phyloP scores from a whole-genome alignment of 2,888 invertebrate genomes.

The Chydorus sphaericus region DNA sequence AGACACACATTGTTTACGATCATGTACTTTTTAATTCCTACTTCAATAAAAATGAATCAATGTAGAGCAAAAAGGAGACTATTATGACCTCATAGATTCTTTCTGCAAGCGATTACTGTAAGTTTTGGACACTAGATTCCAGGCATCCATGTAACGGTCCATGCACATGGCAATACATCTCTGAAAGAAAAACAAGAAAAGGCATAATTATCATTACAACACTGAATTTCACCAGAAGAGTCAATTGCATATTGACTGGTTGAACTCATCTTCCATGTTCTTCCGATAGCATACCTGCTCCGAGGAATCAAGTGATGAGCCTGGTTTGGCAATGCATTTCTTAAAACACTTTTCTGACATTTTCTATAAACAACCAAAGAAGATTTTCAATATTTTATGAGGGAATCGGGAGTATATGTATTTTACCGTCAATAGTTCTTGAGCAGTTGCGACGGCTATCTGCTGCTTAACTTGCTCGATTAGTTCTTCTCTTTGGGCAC shows the following conservation, averaged over 20 bases:
- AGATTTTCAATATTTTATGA: too few relatives aligned
- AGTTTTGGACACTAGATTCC: conserved; percentile 80
- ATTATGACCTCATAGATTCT: conserved; percentile 35
- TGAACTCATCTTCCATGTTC: too few relatives aligned
- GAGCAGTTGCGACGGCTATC: conserved; percentile 83
- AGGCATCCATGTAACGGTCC: conserved; percentile 95
- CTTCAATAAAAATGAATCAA: too few relatives aligned
- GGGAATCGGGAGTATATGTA: not conserved
- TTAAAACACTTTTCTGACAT: conserved; percentile 95
- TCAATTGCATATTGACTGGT: too few relatives aligned
- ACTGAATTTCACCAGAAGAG: too few relatives aligned
- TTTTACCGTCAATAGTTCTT: conserved; percentile 69
- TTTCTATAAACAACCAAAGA: conserved; percentile 46
- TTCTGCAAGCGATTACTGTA: conserved; percentile 71
- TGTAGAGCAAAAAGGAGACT: not conserved
- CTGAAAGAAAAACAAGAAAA: conserved; percentile 37
- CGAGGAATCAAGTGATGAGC: conserved; percentile 69
- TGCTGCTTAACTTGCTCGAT: conserved; percentile 93
- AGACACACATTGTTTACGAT: too few relatives aligned
- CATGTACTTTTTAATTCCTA: too few relatives aligned
- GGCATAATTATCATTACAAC: conserved; percentile 9
- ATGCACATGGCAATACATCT: conserved; percentile 96
- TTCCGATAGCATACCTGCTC: too few relatives aligned
- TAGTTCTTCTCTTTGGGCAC: conserved; percentile 63
- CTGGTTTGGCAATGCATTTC: conserved; percentile 83